Evolutionary conservation across 2,113 vertebrate species (phyloP).

Genomic region (Plotosus lineatus): DNA sequence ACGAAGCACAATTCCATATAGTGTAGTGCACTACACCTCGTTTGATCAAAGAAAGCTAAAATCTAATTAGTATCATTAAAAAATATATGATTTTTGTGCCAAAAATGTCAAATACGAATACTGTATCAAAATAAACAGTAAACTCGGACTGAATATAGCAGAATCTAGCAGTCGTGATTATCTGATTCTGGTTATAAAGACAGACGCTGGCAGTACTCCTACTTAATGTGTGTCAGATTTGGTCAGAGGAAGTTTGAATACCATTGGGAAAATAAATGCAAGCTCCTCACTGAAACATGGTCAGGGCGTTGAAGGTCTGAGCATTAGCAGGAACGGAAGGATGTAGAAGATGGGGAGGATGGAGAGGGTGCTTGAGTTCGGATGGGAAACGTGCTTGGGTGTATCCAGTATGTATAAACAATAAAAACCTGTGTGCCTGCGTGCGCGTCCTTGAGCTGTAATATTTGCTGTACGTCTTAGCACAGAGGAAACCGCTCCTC

Average conservation of each 20-base stretch:
- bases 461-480: neutral
- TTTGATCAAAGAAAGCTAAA: too few relatives aligned
- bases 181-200: neutral
- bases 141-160: neutral
- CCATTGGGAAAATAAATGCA: too few relatives aligned
- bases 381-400: neutral
- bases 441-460: neutral
- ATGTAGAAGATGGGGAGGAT: too few relatives aligned
- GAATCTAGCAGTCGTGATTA: neutral
- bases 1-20: too few relatives aligned
- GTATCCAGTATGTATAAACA: neutral
- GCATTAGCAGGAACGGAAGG: neutral
- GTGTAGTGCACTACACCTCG: too few relatives aligned
- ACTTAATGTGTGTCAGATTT: neutral
- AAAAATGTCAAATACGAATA: too few relatives aligned
- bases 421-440: neutral
- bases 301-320: neutral
- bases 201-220: neutral
- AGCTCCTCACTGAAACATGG: neutral
- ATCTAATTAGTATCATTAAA: too few relatives aligned
- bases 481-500: neutral
- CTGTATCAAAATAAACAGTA: too few relatives aligned
- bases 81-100: too few relatives aligned
- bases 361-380: too few relatives aligned
- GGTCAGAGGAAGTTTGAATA: neutral